Base-by-base conservation (phyloP, 2,888 invertebrate species). In the Drosophila sordidula region DNA sequence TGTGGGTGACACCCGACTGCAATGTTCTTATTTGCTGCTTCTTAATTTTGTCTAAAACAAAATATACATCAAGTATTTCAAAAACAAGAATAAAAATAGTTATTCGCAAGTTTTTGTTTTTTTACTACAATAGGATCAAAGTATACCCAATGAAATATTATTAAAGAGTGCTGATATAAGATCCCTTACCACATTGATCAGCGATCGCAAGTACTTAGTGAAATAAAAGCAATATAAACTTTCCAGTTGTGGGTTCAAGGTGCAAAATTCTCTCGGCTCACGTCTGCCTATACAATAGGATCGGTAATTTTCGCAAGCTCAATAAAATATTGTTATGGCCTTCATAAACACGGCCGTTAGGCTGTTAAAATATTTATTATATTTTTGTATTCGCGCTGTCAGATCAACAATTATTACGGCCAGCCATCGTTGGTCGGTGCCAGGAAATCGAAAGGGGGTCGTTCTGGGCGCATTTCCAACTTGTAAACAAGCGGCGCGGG, bases 391-490 rank as follows among this genome's bases (percentile, higher is more conserved):
- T 58, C 49, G 67, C 58, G 56, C 71, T 59, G 55, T 65, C 76
- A 49, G 72, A 68, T 72, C 63, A 55, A 59, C 76, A 67, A 71
- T 68, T 59, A 65, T 70, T 75, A 51, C 38, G 36, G 52, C 46
- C 39, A 46, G 62, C 32, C 50, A 59, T 47, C 61, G 58, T 51
- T 49, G 59, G 36, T 36, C 55, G 47, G 64, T 50, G 58, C 46
- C 72, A 77, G 77, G 72, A 75, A 73, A 77, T 69, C 42, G 64
- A 70, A 77, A 64, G 57, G 69, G 64, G 77, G 61, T 69, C 65
- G 52, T 26, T 29, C 42, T 45, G 46, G 45, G 61, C 57, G 68
- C 64, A 68, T 78, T 75, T 78, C 78, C 71, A 75, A 78, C 64
- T 49, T 75, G 67, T 78, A 78, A 78, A 78, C 75, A 77, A 65